Evolutionary conservation across 2,888 invertebrate species (phyloP), one percentile per base, ranked within the genome.

Genomic region (Polyommatus icarus): DNA sequence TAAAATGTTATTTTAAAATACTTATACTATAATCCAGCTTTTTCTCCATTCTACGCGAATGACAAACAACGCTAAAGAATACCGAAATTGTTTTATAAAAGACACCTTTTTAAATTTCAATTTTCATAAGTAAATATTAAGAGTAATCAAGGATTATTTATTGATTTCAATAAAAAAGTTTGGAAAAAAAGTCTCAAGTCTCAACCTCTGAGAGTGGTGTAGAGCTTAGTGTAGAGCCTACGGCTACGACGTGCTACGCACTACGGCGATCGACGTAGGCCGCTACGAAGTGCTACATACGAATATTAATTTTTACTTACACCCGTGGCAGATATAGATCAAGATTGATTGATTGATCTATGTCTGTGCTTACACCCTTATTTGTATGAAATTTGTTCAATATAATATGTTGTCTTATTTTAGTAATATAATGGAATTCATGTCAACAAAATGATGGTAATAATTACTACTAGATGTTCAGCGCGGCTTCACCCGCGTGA

Each of bases 1-100:
- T n/a, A n/a, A n/a, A 73, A 40, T 73, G 46, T 73, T 73, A 46
- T 40, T 46, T 73, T 24, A 73, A n/a, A 73, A 40, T 20, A 73
- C 73, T 73, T 40, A 50, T 46, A 50, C 46, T 5, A 6, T 67
- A 67, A 67, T 67, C 67, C 32, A 15, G 29, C 67, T 67, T 67
- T 67, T 29, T 29, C 67, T 15, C 15, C 67, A 67, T 67, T 67
- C 29, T 29, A 67, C 61, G 61, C 67, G 67, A 67, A 32, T 67
- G 61, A 67, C 61, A 67, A 67, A 67, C 67, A 32, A 67, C 24
- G 67, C 67, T 67, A 18, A 29, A 15, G 29, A 67, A 20, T 36
- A 7, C 36, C 8, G 36, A 24, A 24, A 24, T 61, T 8, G 7
- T 24, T 61, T 59, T 59, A n/a, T n/a, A 8, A 61, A 24, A 61